Evolutionary conservation across 2,797 vertebrate species (phyloP).

Genomic region (Rhabdophis nuchalis): DNA sequence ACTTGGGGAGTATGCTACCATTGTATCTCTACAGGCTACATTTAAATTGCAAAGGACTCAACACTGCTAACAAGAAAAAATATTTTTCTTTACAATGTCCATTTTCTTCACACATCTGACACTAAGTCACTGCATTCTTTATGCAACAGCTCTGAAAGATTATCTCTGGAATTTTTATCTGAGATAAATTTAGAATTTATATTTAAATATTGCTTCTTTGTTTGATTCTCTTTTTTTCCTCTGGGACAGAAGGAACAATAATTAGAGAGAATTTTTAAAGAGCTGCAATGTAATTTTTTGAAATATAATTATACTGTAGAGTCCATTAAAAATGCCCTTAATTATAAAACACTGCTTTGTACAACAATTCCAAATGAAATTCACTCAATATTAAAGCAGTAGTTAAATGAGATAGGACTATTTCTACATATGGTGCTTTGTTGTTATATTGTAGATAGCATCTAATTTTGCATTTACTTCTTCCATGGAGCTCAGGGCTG

Average conservation of each 20-base stretch:
- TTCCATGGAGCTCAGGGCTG: not conserved
- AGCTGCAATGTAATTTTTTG: slow-evolving; percentile 4
- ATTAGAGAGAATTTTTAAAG: slow-evolving; percentile 23
- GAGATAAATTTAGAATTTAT: slow-evolving; percentile 10
- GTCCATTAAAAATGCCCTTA: not conserved
- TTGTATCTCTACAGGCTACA: slow-evolving; percentile 23
- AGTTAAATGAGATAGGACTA: not conserved
- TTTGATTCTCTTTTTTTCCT: slow-evolving; percentile 15
- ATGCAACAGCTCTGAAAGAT: not conserved
- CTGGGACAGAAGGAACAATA: slow-evolving; percentile 28
- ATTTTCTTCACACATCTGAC: slow-evolving; percentile 18
- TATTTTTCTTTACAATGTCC: slow-evolving; percentile 30
- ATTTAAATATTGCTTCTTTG: slow-evolving; percentile 32
- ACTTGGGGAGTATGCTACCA: slow-evolving; percentile 8
- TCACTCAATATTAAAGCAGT: not conserved
- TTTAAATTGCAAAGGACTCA: slow-evolving; percentile 46
- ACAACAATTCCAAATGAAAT: not conserved
- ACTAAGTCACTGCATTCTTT: slow-evolving; percentile 42
- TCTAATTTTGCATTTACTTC: not conserved
- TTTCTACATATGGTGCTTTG: not conserved
- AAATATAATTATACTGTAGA: not conserved
- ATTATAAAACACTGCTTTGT: not conserved
- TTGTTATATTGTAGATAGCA: not conserved
- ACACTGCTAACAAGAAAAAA: slow-evolving; percentile 43
- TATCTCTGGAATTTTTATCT: slow-evolving; percentile 39